Evolutionary conservation across 2,797 vertebrate species (phyloP).

Genomic region (Petrocephalus schoutedeni): DNA sequence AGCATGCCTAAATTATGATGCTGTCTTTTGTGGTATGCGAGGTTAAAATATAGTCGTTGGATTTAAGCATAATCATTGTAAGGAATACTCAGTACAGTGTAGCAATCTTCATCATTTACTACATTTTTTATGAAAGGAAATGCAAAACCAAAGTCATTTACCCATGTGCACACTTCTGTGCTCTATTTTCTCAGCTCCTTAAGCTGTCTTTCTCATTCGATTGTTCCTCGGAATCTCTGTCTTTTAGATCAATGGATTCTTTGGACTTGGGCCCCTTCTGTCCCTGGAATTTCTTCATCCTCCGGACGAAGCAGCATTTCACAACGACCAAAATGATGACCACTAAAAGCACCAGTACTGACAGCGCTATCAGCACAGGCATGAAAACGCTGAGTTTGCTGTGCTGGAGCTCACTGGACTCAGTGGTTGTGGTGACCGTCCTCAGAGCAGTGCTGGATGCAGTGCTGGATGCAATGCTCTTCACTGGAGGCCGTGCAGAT

Average conservation of each 20-base stretch:
- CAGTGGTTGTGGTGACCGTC: not conserved
- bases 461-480: no score
- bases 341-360: conserved; percentile 64
- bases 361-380: conserved; percentile 60
- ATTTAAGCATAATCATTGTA: not conserved
- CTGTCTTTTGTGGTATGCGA: not conserved
- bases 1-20: not conserved
- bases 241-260: conserved; percentile 34
- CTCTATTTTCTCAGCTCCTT: not conserved
- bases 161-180: not conserved
- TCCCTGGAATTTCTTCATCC: conserved; percentile 37
- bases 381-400: conserved; percentile 51
- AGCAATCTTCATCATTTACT: not conserved
- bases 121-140: not conserved
- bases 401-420: not conserved
- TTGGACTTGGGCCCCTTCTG: conserved; percentile 37
- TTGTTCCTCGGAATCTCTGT: conserved; percentile 40
- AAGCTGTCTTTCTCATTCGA: conserved; percentile 40
- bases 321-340: conserved; percentile 60
- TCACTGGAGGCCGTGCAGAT: not conserved
- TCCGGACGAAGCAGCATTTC: conserved; percentile 62
- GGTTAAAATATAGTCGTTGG: not conserved
- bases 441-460: not conserved
- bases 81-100: not conserved
- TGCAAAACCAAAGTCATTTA: not conserved